A percentile compares a stretch with the other conserved stretches of the same genome.
phyloP scores from a whole-genome alignment of 2,888 invertebrate genomes.

The Hirtodrosophila duncani region DNA sequence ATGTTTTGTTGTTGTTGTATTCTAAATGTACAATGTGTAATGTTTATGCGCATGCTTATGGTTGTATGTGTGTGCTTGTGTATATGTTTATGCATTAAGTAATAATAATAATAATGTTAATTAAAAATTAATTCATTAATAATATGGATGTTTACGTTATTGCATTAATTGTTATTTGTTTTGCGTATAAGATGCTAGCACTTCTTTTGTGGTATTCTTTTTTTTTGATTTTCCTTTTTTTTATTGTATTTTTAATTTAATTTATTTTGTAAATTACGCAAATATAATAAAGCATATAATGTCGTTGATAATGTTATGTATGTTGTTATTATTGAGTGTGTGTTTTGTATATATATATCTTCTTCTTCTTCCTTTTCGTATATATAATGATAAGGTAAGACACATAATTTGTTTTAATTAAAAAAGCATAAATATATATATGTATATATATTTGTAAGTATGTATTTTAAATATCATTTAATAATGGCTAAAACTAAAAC shows the following conservation, averaged over 20 bases:
- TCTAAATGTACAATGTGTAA: constrained; percentile 68
- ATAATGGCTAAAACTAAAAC: constrained; percentile 51
- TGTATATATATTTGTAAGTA: constrained; percentile 44
- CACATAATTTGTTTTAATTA: constrained; percentile 57
- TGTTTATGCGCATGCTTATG: constrained; percentile 42
- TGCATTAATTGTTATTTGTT: constrained; percentile 31
- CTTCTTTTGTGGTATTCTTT: constrained; percentile 31
- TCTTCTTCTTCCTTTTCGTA: too few species aligned
- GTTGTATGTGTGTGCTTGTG: constrained; percentile 21
- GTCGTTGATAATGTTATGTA: constrained; percentile 63
- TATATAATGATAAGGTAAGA: constrained; percentile 45
- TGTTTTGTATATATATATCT: constrained; percentile 23
- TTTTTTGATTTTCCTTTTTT: constrained; percentile 4
- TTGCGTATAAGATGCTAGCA: constrained; percentile 40
- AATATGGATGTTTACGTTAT: constrained; percentile 55
- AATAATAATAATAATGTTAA: constrained; percentile 60
- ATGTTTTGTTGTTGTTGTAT: constrained; percentile 47
- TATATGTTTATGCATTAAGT: constrained; percentile 24
- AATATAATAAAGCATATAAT: constrained; percentile 56
- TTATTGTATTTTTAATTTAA: constrained; percentile 11
- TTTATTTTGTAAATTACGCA: constrained; percentile 27
- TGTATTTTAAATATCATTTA: constrained; percentile 11
- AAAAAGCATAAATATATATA: constrained; percentile 46
- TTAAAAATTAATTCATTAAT: constrained; percentile 55
- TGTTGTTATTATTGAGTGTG: constrained; percentile 40